A percentile compares a stretch with the other conserved stretches of the same genome.
These are phyloP conservation scores for Piezodorus guildinii DNA, from an alignment of 1,140 invertebrate species.

Conservation along the genomic window DNA sequence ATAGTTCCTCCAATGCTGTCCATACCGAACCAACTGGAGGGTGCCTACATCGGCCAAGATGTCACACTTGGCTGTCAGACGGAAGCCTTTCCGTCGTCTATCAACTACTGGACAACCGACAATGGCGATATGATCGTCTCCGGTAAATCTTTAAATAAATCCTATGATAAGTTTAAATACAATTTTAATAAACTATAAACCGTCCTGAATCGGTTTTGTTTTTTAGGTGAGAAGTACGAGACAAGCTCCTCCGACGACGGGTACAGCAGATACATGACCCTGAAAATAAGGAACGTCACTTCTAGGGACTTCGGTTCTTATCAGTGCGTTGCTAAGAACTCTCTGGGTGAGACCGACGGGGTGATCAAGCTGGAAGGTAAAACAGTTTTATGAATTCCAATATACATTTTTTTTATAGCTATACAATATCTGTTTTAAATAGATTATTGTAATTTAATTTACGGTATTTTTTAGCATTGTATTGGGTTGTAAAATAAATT, in stretches of 20 bases:
- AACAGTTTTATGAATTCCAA: too few relatives aligned
- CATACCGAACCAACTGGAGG: slow-evolving; percentile 74
- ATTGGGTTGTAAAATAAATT: too few relatives aligned
- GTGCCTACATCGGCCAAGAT: slow-evolving; percentile 67
- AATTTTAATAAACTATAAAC: too few relatives aligned
- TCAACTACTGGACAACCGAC: slow-evolving; percentile 80
- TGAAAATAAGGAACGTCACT: slow-evolving; percentile 68
- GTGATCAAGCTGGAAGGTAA: slow-evolving; percentile 85
- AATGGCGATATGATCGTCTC: slow-evolving; percentile 77
- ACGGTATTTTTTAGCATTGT: too few relatives aligned
- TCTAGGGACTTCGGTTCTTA: slow-evolving; percentile 71
- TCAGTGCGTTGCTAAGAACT: slow-evolving; percentile 82
- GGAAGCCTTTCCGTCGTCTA: slow-evolving; percentile 76
- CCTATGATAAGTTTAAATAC: neutral
- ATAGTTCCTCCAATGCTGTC: slow-evolving; percentile 78
- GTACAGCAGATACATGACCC: slow-evolving; percentile 73
- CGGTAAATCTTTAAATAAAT: slow-evolving; percentile 40
- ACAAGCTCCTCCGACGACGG: slow-evolving; percentile 67
- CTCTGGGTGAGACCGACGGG: slow-evolving; percentile 84
- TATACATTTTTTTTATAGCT: too few relatives aligned
- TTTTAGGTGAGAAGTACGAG: slow-evolving; percentile 48
- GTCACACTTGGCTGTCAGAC: slow-evolving; percentile 73
- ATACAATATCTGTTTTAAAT: too few relatives aligned
- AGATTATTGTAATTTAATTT: too few relatives aligned
- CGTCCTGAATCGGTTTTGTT: too few relatives aligned